Conservation (phyloP, 2,113 vertebrate species). For the Jaculus jaculus region DNA sequence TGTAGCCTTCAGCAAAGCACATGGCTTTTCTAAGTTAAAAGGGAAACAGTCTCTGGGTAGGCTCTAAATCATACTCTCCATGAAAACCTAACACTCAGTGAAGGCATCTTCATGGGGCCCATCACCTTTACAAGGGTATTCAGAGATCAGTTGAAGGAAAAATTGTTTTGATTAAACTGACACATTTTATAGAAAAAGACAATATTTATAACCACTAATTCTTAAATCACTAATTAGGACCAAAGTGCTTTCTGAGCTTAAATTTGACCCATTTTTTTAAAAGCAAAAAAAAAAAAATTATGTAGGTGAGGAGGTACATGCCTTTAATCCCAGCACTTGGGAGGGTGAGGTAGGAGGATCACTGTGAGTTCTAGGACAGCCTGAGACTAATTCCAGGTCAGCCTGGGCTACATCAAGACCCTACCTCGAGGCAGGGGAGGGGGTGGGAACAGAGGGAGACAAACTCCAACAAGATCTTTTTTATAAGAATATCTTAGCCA, state of each 20-base stretch:
- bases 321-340: no score
- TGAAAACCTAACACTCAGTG: no score
- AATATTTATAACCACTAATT: not conserved
- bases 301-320: no score
- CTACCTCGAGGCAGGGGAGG: no score
- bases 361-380: no score
- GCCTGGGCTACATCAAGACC: no score
- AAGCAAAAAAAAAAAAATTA: not conserved
- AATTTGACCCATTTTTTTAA: not conserved
- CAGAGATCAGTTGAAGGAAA: not conserved
- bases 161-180: not conserved
- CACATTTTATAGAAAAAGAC: not conserved
- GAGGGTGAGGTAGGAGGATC: no score
- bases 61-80: not conserved
- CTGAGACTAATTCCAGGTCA: no score
- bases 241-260: slow-evolving; percentile 30
- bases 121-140: not conserved
- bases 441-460: not conserved
- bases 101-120: not conserved
- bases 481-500: not conserved
- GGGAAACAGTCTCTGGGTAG: not conserved
- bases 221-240: not conserved
- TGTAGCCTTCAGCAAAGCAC: slow-evolving; percentile 13
- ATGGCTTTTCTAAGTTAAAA: slow-evolving; percentile 6
- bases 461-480: not conserved